These are phyloP conservation scores for Drosophila eugracilis DNA, from an alignment of 1,140 invertebrate genomes.

Conservation along the genomic window DNA sequence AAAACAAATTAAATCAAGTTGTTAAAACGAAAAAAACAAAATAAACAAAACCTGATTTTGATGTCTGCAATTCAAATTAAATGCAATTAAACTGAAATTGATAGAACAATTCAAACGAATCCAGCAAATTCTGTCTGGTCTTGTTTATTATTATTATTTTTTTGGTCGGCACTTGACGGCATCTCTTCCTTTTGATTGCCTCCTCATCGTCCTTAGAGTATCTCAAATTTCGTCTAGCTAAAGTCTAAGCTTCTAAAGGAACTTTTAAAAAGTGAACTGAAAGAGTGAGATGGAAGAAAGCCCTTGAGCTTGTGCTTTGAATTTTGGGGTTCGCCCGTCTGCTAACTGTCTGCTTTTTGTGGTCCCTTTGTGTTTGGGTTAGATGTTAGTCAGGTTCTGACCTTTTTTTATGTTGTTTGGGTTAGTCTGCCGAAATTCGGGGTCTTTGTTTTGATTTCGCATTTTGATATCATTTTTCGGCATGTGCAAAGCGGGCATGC, in stretches of 20 bases:
- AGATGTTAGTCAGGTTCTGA: constrained; percentile 74
- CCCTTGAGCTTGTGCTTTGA: constrained; percentile 20
- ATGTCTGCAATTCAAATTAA: constrained; percentile 70
- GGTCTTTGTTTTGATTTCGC: constrained; percentile 72
- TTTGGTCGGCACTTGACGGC: constrained; percentile 46
- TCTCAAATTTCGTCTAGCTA: constrained; percentile 44
- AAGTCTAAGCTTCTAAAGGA: constrained; percentile 29
- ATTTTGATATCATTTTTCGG: constrained; percentile 70
- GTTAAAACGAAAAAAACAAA: constrained; percentile 46
- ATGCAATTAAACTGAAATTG: constrained; percentile 71
- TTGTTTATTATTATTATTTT: not conserved
- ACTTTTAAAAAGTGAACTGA: not conserved
- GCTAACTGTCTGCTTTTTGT: constrained; percentile 60
- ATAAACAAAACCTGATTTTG: constrained; percentile 25
- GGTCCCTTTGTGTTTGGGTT: constrained; percentile 38
- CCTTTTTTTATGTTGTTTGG: constrained; percentile 39
- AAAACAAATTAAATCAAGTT: constrained; percentile 68
- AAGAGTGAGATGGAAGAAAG: constrained; percentile 25
- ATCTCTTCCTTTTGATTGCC: constrained; percentile 13
- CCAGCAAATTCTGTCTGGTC: constrained; percentile 2
- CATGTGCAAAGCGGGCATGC: constrained; percentile 19
- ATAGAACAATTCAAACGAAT: constrained; percentile 31
- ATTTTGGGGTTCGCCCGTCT: constrained; percentile 36
- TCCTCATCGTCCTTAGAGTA: constrained; percentile 21
- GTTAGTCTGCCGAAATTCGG: constrained; percentile 38